Conservation (phyloP, 1,140 invertebrate species). For the Trinorchestia longiramus region DNA sequence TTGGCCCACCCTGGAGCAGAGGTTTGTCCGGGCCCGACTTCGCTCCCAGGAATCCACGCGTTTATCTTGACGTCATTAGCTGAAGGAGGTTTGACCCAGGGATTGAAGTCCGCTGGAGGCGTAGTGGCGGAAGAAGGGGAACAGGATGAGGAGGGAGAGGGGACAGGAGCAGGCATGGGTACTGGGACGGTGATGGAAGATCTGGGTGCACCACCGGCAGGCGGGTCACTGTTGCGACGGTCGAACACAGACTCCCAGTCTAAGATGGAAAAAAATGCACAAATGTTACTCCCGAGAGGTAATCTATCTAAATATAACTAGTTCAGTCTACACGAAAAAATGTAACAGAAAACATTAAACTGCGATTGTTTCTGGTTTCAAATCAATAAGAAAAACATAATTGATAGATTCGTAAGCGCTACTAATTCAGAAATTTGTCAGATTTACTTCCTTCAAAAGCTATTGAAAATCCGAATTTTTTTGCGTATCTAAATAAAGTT, state of each 20-base stretch:
- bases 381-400: too few species aligned
- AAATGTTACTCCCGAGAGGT: not conserved
- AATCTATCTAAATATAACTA: too few species aligned
- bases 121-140: conserved; percentile 23
- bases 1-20: not conserved
- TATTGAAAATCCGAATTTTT: too few species aligned
- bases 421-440: too few species aligned
- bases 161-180: conserved; percentile 30
- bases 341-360: too few species aligned
- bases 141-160: not conserved
- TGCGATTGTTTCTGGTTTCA: too few species aligned
- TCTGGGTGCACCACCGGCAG: not conserved
- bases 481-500: too few species aligned
- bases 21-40: not conserved
- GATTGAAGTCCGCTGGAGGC: conserved; percentile 21
- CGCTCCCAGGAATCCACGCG: not conserved
- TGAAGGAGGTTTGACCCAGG: not conserved
- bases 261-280: not conserved
- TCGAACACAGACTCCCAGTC: conserved; percentile 48
- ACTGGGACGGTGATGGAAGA: conserved; percentile 12
- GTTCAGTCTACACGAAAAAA: too few species aligned
- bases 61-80: not conserved
- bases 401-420: too few species aligned
- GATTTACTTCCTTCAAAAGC: too few species aligned
- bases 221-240: not conserved